phyloP scores from a whole-genome alignment of 1,140 invertebrate species.

The Contarinia nasturtii region DNA sequence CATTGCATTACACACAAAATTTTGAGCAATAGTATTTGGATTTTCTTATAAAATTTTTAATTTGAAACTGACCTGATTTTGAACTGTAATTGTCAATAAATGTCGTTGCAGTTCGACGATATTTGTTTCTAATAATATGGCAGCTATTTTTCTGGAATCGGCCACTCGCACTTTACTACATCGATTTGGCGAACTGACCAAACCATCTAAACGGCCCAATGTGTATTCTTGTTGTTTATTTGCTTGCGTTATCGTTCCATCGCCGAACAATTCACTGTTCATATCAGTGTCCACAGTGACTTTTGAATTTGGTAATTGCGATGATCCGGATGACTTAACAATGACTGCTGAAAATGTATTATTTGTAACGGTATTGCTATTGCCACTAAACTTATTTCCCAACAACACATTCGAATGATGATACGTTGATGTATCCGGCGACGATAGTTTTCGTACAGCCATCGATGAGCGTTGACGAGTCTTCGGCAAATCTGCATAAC shows the following conservation, averaged over 20 bases:
- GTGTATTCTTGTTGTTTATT: slow-evolving; percentile 7
- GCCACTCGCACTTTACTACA: slow-evolving; percentile 31
- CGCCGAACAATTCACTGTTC: slow-evolving; percentile 5
- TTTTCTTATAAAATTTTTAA: no score
- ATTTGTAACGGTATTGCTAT: no score
- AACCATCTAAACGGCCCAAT: slow-evolving; percentile 29
- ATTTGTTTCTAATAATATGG: slow-evolving; percentile 62
- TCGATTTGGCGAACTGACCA: slow-evolving; percentile 29
- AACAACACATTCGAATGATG: no score
- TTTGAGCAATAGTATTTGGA: no score
- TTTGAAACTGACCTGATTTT: slow-evolving; percentile 66
- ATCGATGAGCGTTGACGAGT: neutral
- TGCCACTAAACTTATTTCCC: no score
- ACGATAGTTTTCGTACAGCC: neutral
- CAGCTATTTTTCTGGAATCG: slow-evolving; percentile 52
- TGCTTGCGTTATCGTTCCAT: slow-evolving; percentile 17
- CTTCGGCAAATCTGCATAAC: slow-evolving; percentile 1
- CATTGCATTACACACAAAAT: no score
- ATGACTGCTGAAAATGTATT: no score
- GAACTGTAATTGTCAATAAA: slow-evolving; percentile 59
- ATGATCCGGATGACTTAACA: no score
- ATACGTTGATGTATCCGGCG: neutral
- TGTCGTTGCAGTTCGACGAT: slow-evolving; percentile 65
- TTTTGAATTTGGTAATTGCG: no score
- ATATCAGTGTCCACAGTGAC: neutral